A percentile compares a stretch with the other conserved stretches of the same genome.
These are phyloP conservation scores for Phania funesta DNA, from an alignment of 2,888 invertebrate genomes.

Conservation along the genomic window DNA sequence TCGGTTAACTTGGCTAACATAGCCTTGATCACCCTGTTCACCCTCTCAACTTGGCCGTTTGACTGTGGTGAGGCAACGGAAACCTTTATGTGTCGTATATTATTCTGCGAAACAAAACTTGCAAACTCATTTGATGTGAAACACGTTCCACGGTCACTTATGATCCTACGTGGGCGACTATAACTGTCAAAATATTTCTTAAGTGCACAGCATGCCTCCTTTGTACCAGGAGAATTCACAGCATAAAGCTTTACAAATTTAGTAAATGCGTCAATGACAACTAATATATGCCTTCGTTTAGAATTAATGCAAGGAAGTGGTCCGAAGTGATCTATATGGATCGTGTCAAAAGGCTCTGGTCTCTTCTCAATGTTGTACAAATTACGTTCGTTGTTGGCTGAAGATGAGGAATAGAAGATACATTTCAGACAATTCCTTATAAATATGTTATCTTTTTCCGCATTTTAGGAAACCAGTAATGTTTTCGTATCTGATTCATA, in stretches of 20 bases:
- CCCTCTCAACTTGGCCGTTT: slow-evolving; percentile 55
- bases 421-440: slow-evolving; percentile 34
- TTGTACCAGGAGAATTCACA: background rate
- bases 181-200: slow-evolving; percentile 28
- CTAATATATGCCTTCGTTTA: slow-evolving; percentile 27
- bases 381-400: background rate
- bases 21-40: slow-evolving; percentile 39
- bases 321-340: slow-evolving; percentile 44
- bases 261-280: slow-evolving; percentile 18
- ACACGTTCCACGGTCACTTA: slow-evolving; percentile 12
- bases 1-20: slow-evolving; percentile 45
- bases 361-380: slow-evolving; percentile 20
- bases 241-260: slow-evolving; percentile 17
- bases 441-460: background rate
- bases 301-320: slow-evolving; percentile 21
- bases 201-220: no score
- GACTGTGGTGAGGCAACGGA: background rate
- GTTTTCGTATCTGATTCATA: slow-evolving; percentile 65
- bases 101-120: background rate
- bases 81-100: no score
- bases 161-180: background rate
- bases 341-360: slow-evolving; percentile 17
- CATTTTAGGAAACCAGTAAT: slow-evolving; percentile 13
- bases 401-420: background rate
- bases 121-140: slow-evolving; percentile 44